These are phyloP conservation scores for Quiscalus mexicanus DNA, from an alignment of 2,113 vertebrate genomes.

Conservation along the genomic window DNA sequence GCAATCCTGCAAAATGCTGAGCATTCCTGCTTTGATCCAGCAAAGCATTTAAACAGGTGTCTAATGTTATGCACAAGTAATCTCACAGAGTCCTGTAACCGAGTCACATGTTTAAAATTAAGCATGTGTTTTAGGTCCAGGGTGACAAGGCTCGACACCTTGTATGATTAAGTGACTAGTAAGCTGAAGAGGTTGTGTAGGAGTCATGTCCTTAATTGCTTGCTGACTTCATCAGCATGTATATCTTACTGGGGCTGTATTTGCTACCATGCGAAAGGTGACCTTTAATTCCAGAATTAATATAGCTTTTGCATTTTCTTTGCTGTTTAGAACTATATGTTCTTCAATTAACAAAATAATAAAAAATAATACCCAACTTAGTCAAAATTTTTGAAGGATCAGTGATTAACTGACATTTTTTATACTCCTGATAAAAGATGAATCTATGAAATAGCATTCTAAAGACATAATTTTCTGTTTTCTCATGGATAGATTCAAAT, in stretches of 20 bases:
- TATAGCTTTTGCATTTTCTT: background rate
- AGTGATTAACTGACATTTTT: background rate
- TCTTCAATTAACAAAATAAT: background rate
- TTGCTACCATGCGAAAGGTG: constrained; percentile 3
- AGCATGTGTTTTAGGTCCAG: constrained; percentile 41
- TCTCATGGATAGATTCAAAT: background rate
- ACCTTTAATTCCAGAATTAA: constrained; percentile 33
- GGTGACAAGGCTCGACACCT: constrained; percentile 58
- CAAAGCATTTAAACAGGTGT: constrained; percentile 42
- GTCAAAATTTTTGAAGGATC: background rate
- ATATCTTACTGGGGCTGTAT: background rate
- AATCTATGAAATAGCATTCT: background rate
- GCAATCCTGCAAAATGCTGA: background rate
- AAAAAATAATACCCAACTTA: background rate
- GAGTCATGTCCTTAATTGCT: constrained; percentile 62
- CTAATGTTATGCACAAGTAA: constrained; percentile 41
- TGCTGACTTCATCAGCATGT: constrained; percentile 47
- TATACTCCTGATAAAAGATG: background rate
- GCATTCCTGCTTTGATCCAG: constrained; percentile 51
- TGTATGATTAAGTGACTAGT: constrained; percentile 61
- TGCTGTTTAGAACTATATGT: background rate
- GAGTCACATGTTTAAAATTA: constrained; percentile 50
- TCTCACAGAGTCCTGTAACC: constrained; percentile 35
- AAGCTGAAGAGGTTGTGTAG: constrained; percentile 57
- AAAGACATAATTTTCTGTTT: background rate